Conservation (phyloP, 2,888 invertebrate genomes). For the Sepioteuthis lessoniana region DNA sequence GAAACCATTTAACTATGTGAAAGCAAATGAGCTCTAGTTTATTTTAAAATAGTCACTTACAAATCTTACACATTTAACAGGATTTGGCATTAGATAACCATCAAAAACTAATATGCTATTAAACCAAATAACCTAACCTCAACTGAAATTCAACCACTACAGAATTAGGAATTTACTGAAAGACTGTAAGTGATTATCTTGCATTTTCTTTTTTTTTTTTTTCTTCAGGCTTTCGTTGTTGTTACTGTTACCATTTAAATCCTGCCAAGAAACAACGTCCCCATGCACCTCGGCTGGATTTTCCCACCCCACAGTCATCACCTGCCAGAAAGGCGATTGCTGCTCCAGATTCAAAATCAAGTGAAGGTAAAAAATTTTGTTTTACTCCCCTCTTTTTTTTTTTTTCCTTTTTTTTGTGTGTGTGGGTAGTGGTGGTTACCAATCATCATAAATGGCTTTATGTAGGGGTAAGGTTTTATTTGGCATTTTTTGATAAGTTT, state of each 20-base stretch:
- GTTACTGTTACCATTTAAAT: constrained; percentile 90
- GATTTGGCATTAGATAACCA: no score
- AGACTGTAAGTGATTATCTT: background rate
- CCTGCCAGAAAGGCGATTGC: background rate
- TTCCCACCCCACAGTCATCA: constrained; percentile 52
- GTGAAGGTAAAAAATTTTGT: background rate
- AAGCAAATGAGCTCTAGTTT: no score
- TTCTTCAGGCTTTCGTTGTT: constrained; percentile 86
- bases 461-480: no score
- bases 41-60: no score
- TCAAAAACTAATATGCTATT: no score
- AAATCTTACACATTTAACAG: no score
- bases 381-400: no score
- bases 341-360: constrained; percentile 38
- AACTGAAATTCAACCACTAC: no score
- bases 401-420: no score
- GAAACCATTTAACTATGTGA: no score
- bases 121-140: no score
- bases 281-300: constrained; percentile 80
- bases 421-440: background rate
- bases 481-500: background rate
- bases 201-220: constrained; percentile 49
- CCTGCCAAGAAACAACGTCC: constrained; percentile 91
- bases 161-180: background rate
- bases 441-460: no score